phyloP scores from a whole-genome alignment of 2,113 vertebrate species.

The Rhinogobius similis region DNA sequence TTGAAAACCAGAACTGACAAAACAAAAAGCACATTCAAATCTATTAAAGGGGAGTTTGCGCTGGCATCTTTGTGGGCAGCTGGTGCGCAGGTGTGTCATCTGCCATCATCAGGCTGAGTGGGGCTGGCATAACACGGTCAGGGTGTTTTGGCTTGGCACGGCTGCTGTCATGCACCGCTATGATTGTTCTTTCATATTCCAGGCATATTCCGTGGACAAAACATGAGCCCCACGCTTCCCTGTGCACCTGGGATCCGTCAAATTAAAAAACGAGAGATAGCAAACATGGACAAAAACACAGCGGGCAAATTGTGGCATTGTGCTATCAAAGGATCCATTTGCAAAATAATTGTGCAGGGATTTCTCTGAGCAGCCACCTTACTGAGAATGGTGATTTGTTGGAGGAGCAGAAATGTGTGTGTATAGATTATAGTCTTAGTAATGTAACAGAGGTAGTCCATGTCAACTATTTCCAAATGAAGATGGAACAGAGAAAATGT shows the following conservation, averaged over 20 bases:
- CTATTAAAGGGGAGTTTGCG: not conserved
- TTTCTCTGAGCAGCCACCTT: not conserved
- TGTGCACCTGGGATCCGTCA: constrained; percentile 8
- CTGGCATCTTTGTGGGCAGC: constrained; percentile 10
- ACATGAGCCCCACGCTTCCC: constrained; percentile 9
- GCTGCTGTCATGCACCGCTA: constrained; percentile 10
- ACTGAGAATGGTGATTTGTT: not conserved
- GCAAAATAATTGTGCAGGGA: not conserved
- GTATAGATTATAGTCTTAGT: not conserved
- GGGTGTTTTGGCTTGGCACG: constrained; percentile 26
- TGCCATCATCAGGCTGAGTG: constrained; percentile 22
- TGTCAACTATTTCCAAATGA: not conserved
- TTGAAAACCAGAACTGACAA: not conserved
- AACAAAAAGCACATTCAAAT: not conserved
- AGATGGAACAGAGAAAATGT: not conserved
- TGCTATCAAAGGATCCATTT: constrained; percentile 2
- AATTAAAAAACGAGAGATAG: not conserved
- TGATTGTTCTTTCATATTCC: constrained; percentile 21
- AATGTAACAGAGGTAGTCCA: no score
- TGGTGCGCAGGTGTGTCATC: constrained; percentile 41
- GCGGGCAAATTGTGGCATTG: not conserved
- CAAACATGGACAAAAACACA: constrained; percentile 1
- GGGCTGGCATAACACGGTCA: not conserved
- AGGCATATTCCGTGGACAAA: constrained; percentile 14
- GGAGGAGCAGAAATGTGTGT: not conserved